These are phyloP conservation scores for Smutsia temminckii DNA, from an alignment of 2,797 vertebrate genomes.

Conservation along the genomic window DNA sequence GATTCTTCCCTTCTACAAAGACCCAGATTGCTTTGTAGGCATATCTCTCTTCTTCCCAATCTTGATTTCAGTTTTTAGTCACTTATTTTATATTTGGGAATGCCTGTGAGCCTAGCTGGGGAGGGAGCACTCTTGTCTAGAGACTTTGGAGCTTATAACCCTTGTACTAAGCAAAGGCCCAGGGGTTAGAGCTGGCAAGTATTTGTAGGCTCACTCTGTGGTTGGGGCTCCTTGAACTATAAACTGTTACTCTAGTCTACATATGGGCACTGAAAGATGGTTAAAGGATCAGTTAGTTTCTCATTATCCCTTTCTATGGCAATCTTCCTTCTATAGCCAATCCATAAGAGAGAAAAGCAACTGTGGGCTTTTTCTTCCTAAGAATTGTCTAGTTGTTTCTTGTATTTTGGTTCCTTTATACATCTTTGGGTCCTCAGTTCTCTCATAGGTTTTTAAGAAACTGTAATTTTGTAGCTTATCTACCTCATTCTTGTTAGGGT, in stretches of 20 bases:
- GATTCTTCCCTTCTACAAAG: background rate
- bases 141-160: background rate
- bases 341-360: background rate
- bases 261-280: background rate
- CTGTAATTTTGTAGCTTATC: background rate
- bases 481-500: background rate
- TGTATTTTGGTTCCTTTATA: background rate
- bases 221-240: background rate
- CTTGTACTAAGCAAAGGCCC: background rate
- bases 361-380: background rate
- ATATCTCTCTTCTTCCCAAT: background rate
- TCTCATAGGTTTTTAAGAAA: background rate
- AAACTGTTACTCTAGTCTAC: background rate
- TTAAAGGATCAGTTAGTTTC: background rate
- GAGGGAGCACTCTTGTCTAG: background rate
- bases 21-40: background rate
- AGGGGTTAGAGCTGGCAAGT: background rate
- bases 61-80: background rate
- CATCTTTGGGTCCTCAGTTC: background rate
- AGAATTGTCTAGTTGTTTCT: background rate
- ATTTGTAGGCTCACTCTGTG: background rate
- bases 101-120: background rate
- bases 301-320: background rate
- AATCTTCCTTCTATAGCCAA: background rate
- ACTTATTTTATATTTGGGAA: background rate